Percentiles rank a stretch among this genome's conserved stretches.
phyloP scores from a whole-genome alignment of 2,113 vertebrate species.

The Oxygymnocypris stewartii region DNA sequence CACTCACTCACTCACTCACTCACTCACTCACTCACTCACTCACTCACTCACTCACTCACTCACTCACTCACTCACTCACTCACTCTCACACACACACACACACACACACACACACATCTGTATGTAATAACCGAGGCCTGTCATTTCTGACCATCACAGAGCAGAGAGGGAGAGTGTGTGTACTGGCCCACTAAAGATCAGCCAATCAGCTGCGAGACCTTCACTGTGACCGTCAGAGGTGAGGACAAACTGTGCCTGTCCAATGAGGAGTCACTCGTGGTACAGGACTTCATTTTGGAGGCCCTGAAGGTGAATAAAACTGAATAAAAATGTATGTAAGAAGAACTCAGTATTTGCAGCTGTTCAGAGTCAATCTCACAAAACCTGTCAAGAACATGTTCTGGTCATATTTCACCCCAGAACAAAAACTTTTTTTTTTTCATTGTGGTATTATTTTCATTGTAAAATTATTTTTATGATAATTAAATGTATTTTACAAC shows the following conservation, averaged over 20 bases:
- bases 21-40: too few species aligned
- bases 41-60: too few species aligned
- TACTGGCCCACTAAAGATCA: conserved; percentile 94
- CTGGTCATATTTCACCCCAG: not conserved
- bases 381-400: not conserved
- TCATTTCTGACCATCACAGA: conserved; percentile 57
- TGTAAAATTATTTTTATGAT: not conserved
- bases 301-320: conserved; percentile 67
- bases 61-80: too few species aligned
- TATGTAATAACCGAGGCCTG: not conserved
- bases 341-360: not conserved
- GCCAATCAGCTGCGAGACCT: conserved; percentile 88
- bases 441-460: not conserved
- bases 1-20: too few species aligned
- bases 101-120: too few species aligned
- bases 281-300: conserved; percentile 90
- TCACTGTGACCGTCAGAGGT: conserved; percentile 84
- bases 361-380: not conserved
- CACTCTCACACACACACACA: too few species aligned
- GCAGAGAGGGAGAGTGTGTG: conserved; percentile 80
- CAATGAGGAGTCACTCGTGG: conserved; percentile 85
- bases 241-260: conserved; percentile 86
- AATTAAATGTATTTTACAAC: not conserved
- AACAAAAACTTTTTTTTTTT: too few species aligned
- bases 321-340: not conserved